Percentiles rank a stretch among this genome's conserved stretches.
Conservation (phyloP, 1,140 invertebrate species). For the Procambarus clarkii region DNA sequence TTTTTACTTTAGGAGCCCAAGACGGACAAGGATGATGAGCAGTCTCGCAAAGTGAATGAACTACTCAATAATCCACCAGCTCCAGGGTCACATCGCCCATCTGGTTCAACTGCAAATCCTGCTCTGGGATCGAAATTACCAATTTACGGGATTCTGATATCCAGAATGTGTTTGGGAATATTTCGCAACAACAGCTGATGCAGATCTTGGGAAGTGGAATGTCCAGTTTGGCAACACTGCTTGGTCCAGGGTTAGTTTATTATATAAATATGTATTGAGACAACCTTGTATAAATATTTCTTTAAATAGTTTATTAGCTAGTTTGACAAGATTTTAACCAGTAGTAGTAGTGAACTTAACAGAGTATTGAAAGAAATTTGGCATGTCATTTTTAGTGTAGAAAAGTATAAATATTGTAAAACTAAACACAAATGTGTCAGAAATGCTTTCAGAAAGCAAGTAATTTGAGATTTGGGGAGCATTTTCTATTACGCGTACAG, state of each 20-base stretch:
- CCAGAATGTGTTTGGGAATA: slow-evolving; percentile 94
- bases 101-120: slow-evolving; percentile 52
- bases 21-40: slow-evolving; percentile 97
- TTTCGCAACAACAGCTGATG: slow-evolving; percentile 98
- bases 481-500: no score
- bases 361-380: no score
- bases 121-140: slow-evolving; percentile 33
- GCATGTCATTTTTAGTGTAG: no score
- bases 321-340: no score
- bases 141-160: slow-evolving; percentile 84
- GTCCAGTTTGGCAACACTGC: slow-evolving; percentile 79
- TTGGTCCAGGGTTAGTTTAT: slow-evolving; percentile 66
- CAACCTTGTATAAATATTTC: no score
- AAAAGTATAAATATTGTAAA: no score
- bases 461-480: no score
- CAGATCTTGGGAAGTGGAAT: slow-evolving; percentile 93
- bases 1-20: slow-evolving; percentile 86
- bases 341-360: no score
- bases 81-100: slow-evolving; percentile 80
- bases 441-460: no score
- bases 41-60: slow-evolving; percentile 94
- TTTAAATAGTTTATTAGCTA: no score
- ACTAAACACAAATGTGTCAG: no score
- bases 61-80: slow-evolving; percentile 96
- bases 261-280: no score